Evolutionary conservation across 2,888 invertebrate genomes (phyloP), one percentile per base, ranked within the genome.

Genomic region (Leptogaster cylindrica): DNA sequence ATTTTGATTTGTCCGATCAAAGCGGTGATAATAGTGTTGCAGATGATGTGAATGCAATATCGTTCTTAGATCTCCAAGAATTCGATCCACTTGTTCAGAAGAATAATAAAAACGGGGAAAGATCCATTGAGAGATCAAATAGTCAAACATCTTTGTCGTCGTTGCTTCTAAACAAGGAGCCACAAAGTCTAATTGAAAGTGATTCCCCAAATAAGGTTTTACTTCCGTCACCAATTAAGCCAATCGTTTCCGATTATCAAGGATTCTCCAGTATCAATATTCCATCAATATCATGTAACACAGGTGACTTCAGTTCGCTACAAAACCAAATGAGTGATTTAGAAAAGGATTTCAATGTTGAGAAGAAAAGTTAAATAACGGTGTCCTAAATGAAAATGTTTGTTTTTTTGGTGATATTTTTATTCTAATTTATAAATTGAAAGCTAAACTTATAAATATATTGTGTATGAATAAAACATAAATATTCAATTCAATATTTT

Each of bases 1-100:
- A 91, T 72, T 89, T 90, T 66, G 90, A 90, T 77, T 81, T 90
- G 67, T 90, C 90, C 2, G 91, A 90, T 77, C 81, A 88, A 39
- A 90, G 89, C 73, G 88, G 85, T 0, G 90, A 90, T 6, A 89
- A 89, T 74, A 89, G 89, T 72, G 81, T 86, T 20, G 86, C 87
- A 0, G 90, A 89, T 28, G 83, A 82, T 69, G 20, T 86, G 86
- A 74, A 79, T 1, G 72, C 41, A 28, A 82, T 20, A 81, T 77
- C 70, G 76, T 83, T 78, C 70, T 67, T 78, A 1, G 77, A 78
- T 69, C 73, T 81, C 8, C 77, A 76, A 18, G 81, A 82, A 71
- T 81, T 82, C 65, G 82, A 82, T 77, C 81, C 81, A 1, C 72
- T 80, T 5, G 64, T 70, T 10, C 73, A 75, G 36, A 69, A 71